Evolutionary conservation across 2,113 vertebrate genomes (phyloP).

Genomic region (Saguinus imperator): DNA sequence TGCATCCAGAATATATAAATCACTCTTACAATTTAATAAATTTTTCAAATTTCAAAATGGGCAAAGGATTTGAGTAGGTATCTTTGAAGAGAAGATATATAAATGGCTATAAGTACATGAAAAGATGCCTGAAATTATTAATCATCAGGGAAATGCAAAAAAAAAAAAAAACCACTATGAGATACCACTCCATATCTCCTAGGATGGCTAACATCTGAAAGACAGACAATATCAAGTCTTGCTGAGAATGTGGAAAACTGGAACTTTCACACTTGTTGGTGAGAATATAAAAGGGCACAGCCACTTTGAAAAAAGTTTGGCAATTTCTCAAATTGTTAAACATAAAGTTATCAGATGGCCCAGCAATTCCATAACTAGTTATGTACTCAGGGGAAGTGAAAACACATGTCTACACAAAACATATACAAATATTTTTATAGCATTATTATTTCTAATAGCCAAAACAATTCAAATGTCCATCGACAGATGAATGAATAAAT

Average conservation of each 20-base stretch:
- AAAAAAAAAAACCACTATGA: not conserved
- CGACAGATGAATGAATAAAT: not conserved
- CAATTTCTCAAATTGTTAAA: not conserved
- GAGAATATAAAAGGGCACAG: not conserved
- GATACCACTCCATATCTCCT: not conserved
- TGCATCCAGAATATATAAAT: not conserved
- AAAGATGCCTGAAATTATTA: not conserved
- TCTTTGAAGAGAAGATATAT: not conserved
- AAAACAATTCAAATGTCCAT: not conserved
- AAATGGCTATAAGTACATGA: not conserved
- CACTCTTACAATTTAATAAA: not conserved
- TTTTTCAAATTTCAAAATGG: not conserved
- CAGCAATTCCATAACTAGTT: not conserved
- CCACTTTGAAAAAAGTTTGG: not conserved
- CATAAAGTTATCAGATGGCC: no score
- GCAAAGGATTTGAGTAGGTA: not conserved
- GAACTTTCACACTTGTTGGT: not conserved
- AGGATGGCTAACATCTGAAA: not conserved
- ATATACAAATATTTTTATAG: not conserved
- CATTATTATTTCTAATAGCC: not conserved
- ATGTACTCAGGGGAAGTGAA: not conserved
- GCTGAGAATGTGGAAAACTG: not conserved
- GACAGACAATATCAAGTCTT: not conserved
- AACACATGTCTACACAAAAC: not conserved
- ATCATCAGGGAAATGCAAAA: not conserved